Evolutionary conservation across 1,140 invertebrate species (phyloP), one percentile per base, ranked within the genome.

Genomic region (Lordiphosa clarofinis): DNA sequence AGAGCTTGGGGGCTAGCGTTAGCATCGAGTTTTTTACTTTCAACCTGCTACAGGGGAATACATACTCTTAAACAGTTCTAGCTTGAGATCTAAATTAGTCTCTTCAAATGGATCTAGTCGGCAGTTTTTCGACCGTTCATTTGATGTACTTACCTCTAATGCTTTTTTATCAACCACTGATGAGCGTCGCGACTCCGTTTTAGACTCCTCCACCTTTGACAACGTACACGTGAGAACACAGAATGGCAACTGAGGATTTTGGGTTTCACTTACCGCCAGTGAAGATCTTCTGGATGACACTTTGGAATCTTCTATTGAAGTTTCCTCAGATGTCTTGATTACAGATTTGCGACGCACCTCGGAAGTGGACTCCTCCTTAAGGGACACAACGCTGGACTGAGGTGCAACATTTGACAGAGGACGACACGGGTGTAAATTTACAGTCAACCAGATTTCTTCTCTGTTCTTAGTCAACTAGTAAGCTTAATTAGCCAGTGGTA

Each of bases 151-250:
- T 78, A 92, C 92, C 90, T 92, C 91, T 66, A 91, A 86, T 35
- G 88, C 87, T 72, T 91, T 92, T 69, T 91, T 91, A 73, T 93
- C 92, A 40, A 92, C 86, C 28, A 92, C 78, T n/a, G 93, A 93
- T 50, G 92, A 91, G 36, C 92, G 90, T 50, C 92, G 89, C 61
- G 92, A 93, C 68, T 93, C 92, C 37, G 90, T 89, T 39, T 90
- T 92, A 11, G 89, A 88, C 89, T 93, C 92, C 68, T 93, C 91
- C 39, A 70, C 44, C 87, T 88, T 66, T 37, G 13, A 43, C 43
- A 55, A 15, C 5, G 12, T n/a, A 67, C 5, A 53, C 2, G 37
- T 19, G 19, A 11, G n/a, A 13, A 36, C 36, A 7, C 24, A 15
- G 10, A 5, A 1, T 21, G 11, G 28, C 39, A 37, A 35, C 42